Base-by-base conservation (phyloP, 2,888 invertebrate species). In the Drosophila anomalata region DNA sequence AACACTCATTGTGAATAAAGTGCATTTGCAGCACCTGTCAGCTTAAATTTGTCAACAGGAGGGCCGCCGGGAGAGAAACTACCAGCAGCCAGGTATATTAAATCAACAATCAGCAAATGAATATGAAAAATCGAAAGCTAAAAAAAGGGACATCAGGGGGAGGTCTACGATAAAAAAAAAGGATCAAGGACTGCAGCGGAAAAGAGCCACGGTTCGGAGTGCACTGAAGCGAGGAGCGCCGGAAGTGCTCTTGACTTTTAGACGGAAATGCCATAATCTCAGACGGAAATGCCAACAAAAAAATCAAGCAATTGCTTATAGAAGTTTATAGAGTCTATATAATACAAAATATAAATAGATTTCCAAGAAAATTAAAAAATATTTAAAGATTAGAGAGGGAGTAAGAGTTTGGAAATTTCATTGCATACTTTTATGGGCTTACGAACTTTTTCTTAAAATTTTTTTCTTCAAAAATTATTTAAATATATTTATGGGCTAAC, bases 241-340 rank as follows among this genome's bases (percentile, higher is more conserved):
- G 79, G 79, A 79, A 77, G 73, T 76, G 56, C 77, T 66, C 73
- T 82, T 79, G 79, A 71, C 77, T 59, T 36, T 76, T 65, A 55
- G 58, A 44, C 75, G 84, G 80, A 80, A 80, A 71, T 63, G 66
- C 68, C 68, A 66, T 76, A 77, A 77, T 65, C 80, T 62, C 39
- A 36, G 41, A 7, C 66, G 61, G 31, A 51, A 47, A 52, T 68
- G 50, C 58, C 48, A 44, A 12, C 11, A 33, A 31, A 31, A 33
- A 11, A 33, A 33, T 11, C 11, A 33, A 33, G 11, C 11, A 33
- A 33, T 29, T 41, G 29, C 69, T 17, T 17, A 41, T 42, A 14
- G 0, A 9, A 29, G 9, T 29, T 29, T 0, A 9, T 29, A 29
- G 29, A 2, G 29, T 14, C 14, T 59, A 46, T 9, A 4, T 1